These are phyloP conservation scores for Osmerus eperlanus DNA, from an alignment of 2,113 vertebrate species.

Conservation along the genomic window DNA sequence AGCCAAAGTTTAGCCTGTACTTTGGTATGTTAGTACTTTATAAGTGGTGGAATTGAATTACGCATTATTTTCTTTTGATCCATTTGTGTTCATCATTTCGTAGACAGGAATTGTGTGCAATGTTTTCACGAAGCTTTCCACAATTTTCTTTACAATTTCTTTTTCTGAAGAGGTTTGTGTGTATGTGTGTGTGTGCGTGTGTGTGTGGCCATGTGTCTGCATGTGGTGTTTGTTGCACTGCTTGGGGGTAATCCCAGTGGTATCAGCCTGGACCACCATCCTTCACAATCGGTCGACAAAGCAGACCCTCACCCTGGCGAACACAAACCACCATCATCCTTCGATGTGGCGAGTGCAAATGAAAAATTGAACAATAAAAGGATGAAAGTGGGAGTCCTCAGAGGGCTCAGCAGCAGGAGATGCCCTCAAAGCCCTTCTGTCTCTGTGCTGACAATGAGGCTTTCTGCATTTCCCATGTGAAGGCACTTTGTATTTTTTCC, in stretches of 20 bases:
- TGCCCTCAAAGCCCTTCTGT: conserved; percentile 37
- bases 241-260: not conserved
- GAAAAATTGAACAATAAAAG: conserved; percentile 51
- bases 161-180: not conserved
- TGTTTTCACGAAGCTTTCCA: not conserved
- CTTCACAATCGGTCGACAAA: conserved; percentile 32
- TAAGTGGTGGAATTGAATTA: conserved; percentile 3
- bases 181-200: conserved; percentile 3
- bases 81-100: not conserved
- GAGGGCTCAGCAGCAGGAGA: conserved; percentile 46
- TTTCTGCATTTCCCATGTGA: conserved; percentile 49
- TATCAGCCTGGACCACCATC: not conserved
- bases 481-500: conserved; percentile 54
- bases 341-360: conserved; percentile 1
- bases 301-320: conserved; percentile 7
- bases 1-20: too few species aligned
- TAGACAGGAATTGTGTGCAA: conserved; percentile 20
- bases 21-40: too few species aligned
- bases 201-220: not conserved
- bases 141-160: too few species aligned
- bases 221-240: not conserved
- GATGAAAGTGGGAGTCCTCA: conserved; percentile 38
- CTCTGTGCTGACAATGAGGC: conserved; percentile 18
- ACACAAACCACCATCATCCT: conserved; percentile 1
- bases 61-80: conserved; percentile 31